A percentile compares a stretch with the other conserved stretches of the same genome.
phyloP scores from a whole-genome alignment of 1,140 invertebrate species.

The Magallana ariakensis region DNA sequence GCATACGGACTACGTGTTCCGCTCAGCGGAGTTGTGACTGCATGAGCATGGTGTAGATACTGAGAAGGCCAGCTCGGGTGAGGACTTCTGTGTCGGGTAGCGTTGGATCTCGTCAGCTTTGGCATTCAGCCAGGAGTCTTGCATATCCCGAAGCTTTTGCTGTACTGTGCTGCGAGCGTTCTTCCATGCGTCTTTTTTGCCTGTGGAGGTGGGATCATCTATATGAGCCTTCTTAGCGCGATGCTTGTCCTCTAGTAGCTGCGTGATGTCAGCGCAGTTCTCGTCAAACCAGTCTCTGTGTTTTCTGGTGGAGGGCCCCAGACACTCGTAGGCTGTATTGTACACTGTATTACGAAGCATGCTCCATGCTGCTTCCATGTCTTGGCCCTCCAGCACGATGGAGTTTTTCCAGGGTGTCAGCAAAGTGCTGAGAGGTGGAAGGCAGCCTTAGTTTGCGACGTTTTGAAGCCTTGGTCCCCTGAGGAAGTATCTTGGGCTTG shows the following conservation, averaged over 20 bases:
- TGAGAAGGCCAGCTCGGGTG: no score
- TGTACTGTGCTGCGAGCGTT: neutral
- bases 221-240: neutral
- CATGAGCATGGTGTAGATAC: no score
- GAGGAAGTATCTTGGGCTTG: neutral
- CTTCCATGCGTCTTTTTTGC: neutral
- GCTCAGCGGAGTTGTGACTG: no score
- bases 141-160: neutral
- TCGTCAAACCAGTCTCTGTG: slow-evolving; percentile 2
- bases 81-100: no score
- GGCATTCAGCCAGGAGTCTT: no score
- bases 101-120: no score
- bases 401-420: neutral
- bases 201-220: neutral
- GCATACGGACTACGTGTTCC: no score
- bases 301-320: neutral
- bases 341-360: neutral
- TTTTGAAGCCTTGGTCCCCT: neutral
- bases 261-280: neutral
- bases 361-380: neutral
- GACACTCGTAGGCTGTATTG: neutral
- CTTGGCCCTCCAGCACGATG: neutral
- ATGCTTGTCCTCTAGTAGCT: neutral
- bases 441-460: neutral
- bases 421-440: neutral